Evolutionary conservation across 2,797 vertebrate species (phyloP), one percentile per base, ranked within the genome.

Genomic region (Spheniscus humboldti): DNA sequence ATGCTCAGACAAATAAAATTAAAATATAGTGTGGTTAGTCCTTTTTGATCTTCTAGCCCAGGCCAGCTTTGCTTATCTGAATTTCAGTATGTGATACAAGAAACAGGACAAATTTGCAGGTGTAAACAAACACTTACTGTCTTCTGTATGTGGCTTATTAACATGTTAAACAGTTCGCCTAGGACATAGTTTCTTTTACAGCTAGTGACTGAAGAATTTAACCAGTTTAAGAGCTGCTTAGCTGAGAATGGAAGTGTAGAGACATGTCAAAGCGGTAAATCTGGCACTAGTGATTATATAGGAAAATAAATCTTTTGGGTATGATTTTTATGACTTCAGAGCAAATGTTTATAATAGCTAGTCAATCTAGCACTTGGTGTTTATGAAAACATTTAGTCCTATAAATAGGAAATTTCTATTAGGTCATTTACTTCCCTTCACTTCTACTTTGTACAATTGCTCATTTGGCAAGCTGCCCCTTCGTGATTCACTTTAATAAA

Each of bases 401-500:
- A 43, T 83, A 94, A 93, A 79, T 78, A 86, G 89, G 75, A 92
- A 96, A 92, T 81, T 80, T 92, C 71, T 89, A 0, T 94, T 95
- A 94, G 64, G 72, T 96, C 88, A 90, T 93, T 95, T 86, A 64
- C 78, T 96, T 92, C 76, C 67, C 59, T 68, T 82, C 45, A 11
- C 19, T 89, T 84, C 53, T 76, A 1, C 60, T 92, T 88, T 64
- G 60, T 75, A 74, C 85, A 92, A 25, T 85, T 92, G 86, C 80
- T 96, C 24, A 45, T 92, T 95, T 97, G 86, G 83, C 86, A 91
- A 62, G 47, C 66, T 96, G 94, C 84, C 71, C 45, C 68, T 83
- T 93, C 79, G 78, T 96, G 79, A 94, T 84, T 96, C 69, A 87
- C 74, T 67, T 96, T 48, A 92, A 78, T 94, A 85, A 93, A 86